Evolutionary conservation across 2,113 vertebrate genomes (phyloP).

Genomic region (Numida meleagris): DNA sequence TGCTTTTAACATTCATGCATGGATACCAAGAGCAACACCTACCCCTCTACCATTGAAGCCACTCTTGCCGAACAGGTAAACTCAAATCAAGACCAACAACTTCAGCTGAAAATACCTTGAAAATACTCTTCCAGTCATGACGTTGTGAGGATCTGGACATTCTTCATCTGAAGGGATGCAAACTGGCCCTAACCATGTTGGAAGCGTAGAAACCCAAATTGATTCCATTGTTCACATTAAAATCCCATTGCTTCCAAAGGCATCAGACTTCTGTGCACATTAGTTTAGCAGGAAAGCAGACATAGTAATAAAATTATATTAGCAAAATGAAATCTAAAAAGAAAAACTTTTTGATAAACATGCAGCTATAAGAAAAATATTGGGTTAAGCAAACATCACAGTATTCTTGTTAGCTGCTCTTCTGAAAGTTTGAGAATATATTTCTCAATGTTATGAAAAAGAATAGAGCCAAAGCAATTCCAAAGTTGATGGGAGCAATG

Average conservation of each 20-base stretch:
- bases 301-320: not conserved
- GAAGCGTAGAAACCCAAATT: not conserved
- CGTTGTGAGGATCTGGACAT: not conserved
- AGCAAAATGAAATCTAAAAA: not conserved
- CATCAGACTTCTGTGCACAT: not conserved
- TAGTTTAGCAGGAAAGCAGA: not conserved
- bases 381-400: not conserved
- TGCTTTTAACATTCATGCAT: not conserved
- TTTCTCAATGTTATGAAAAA: not conserved
- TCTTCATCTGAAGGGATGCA: not conserved
- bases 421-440: not conserved
- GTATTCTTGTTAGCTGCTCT: not conserved
- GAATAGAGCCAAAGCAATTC: not conserved
- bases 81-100: not conserved
- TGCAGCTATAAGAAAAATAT: not conserved
- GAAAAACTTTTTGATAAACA: not conserved
- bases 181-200: not conserved
- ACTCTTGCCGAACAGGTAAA: not conserved
- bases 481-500: not conserved
- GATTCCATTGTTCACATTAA: not conserved
- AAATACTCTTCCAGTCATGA: not conserved
- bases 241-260: not conserved
- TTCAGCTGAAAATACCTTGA: not conserved
- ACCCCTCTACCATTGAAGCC: not conserved
- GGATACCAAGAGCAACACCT: not conserved